A percentile compares a stretch with the other conserved stretches of the same genome.
phyloP scores from a whole-genome alignment of 2,113 vertebrate genomes.

The Psettodes erumei region DNA sequence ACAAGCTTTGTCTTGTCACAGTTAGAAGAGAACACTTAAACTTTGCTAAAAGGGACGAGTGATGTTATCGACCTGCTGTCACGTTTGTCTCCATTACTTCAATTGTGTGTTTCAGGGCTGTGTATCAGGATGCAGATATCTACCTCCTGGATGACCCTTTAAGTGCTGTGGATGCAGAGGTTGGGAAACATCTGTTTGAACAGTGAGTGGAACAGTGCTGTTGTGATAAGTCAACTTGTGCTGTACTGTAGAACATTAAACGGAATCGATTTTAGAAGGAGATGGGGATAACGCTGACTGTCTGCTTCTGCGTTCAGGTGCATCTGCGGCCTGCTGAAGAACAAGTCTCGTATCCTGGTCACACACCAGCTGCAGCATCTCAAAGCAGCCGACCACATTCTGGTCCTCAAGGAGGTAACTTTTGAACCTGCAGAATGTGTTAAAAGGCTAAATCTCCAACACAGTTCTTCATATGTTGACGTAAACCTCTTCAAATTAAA shows the following conservation, averaged over 20 bases:
- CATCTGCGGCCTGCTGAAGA: slow-evolving; percentile 90
- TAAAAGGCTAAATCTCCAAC: too few species aligned
- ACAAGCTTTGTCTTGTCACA: neutral
- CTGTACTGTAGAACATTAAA: too few species aligned
- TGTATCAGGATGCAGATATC: slow-evolving; percentile 95
- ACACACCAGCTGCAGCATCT: slow-evolving; percentile 97
- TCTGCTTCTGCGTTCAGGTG: slow-evolving; percentile 81
- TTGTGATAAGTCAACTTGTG: neutral
- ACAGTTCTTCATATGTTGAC: too few species aligned
- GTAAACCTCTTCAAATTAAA: too few species aligned
- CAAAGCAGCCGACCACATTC: slow-evolving; percentile 88
- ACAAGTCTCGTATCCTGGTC: slow-evolving; percentile 93
- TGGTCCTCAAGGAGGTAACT: slow-evolving; percentile 95
- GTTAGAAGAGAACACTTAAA: neutral
- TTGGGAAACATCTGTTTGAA: slow-evolving; percentile 93
- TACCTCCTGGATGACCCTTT: slow-evolving; percentile 96
- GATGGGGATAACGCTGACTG: neutral
- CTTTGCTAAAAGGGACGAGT: neutral
- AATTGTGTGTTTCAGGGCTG: slow-evolving; percentile 83
- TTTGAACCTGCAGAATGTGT: too few species aligned
- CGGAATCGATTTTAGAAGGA: neutral
- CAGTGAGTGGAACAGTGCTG: slow-evolving; percentile 83
- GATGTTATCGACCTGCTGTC: too few species aligned
- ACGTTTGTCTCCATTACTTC: too few species aligned
- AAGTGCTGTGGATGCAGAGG: slow-evolving; percentile 95